phyloP scores from a whole-genome alignment of 30 jellyfish, hydroid and myxozoan species.

The Aurelia sp. region DNA sequence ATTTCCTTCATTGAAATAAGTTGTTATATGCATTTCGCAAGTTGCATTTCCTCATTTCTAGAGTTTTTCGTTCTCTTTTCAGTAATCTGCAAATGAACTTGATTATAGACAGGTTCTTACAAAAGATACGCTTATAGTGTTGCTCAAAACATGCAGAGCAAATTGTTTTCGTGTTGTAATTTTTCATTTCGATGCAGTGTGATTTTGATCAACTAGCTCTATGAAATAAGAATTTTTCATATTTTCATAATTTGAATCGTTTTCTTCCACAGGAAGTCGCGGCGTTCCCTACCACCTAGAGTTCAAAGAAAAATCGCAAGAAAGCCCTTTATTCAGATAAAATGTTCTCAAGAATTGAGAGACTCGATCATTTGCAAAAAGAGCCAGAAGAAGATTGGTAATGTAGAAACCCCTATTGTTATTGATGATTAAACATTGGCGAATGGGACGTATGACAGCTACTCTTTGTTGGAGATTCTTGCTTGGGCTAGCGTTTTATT shows the following conservation, averaged over 20 bases:
- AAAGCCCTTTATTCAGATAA: slow-evolving; percentile 93
- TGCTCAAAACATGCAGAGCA: too few species aligned
- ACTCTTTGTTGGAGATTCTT: not conserved
- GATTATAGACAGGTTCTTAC: too few species aligned
- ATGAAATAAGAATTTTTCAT: not conserved
- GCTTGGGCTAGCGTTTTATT: not conserved
- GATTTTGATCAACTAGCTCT: too few species aligned
- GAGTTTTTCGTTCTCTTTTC: too few species aligned
- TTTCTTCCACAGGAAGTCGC: slow-evolving; percentile 74
- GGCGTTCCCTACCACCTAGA: slow-evolving; percentile 96
- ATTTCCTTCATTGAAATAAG: too few species aligned
- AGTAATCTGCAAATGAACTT: too few species aligned
- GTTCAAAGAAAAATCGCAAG: slow-evolving; percentile 97
- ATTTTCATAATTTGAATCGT: not conserved
- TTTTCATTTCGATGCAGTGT: too few species aligned
- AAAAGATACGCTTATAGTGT: too few species aligned
- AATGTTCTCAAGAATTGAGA: slow-evolving; percentile 93
- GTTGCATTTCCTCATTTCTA: too few species aligned
- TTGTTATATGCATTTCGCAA: too few species aligned
- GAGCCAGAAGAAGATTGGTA: slow-evolving; percentile 57
- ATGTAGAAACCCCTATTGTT: slow-evolving; percentile 76
- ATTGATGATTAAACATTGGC: slow-evolving; percentile 64
- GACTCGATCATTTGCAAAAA: slow-evolving; percentile 93
- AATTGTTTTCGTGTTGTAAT: too few species aligned
- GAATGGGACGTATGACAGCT: not conserved